A percentile compares a stretch with the other conserved stretches of the same genome.
Evolutionary conservation across 2,113 vertebrate species (phyloP).

Genomic region (Ursus arctos): DNA sequence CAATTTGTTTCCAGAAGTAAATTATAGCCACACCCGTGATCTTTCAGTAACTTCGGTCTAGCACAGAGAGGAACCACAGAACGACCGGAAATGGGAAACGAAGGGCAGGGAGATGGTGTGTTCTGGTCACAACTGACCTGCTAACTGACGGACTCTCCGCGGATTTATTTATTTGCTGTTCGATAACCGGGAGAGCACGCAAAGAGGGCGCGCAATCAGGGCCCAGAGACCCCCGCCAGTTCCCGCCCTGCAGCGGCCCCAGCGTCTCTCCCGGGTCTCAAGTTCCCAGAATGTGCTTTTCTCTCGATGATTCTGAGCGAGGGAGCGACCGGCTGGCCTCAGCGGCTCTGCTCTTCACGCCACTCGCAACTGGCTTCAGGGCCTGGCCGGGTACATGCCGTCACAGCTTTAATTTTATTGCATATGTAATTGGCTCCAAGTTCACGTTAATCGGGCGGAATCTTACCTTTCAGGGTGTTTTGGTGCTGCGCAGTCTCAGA

Average conservation of each 20-base stretch:
- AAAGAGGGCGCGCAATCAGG: neutral
- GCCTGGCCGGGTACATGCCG: slow-evolving; percentile 8
- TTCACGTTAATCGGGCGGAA: slow-evolving; percentile 79
- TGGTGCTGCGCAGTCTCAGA: slow-evolving; percentile 84
- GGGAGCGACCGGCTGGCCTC: neutral
- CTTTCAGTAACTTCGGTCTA: neutral
- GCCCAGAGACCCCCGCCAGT: neutral
- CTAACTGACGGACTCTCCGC: accelerated
- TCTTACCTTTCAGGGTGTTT: slow-evolving; percentile 81
- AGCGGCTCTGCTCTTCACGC: slow-evolving; percentile 33
- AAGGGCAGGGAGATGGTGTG: accelerated
- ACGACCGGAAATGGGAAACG: accelerated
- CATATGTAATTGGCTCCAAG: slow-evolving; percentile 73
- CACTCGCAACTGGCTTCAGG: slow-evolving; percentile 37
- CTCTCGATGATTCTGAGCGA: slow-evolving; percentile 43
- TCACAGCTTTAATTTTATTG: slow-evolving; percentile 71
- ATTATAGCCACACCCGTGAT: neutral
- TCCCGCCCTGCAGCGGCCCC: neutral
- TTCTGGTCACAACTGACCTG: neutral
- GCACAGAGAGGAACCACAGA: neutral
- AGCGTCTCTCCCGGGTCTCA: neutral
- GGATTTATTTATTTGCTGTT: accelerated
- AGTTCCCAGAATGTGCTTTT: slow-evolving; percentile 8
- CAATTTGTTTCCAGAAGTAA: neutral
- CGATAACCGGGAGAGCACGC: neutral